Evolutionary conservation across 2,888 invertebrate species (phyloP).

Genomic region (Phaedon cochleariae): DNA sequence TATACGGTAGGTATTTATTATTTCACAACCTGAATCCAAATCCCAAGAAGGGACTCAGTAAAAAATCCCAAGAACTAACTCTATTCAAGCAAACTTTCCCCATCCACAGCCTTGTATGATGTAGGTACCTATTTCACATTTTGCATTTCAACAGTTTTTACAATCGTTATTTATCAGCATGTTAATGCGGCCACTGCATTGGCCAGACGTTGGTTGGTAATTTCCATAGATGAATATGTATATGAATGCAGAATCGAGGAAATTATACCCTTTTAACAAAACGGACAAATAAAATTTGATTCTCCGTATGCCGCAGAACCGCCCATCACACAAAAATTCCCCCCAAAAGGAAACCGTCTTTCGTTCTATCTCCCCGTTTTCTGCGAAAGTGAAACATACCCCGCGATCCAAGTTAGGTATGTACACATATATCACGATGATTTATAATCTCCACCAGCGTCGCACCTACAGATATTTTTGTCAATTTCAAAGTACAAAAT

Average conservation of each 20-base stretch:
- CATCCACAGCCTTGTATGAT: no score
- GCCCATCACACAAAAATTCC: constrained; percentile 42
- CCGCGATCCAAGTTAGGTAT: constrained; percentile 31
- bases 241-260: constrained; percentile 39
- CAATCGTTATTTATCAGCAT: constrained; percentile 14
- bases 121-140: no score
- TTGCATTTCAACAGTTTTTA: no score
- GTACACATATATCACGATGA: constrained; percentile 20
- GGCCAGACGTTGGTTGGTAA: constrained; percentile 33
- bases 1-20: no score
- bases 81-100: no score
- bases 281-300: constrained; percentile 44
- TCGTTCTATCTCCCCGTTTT: constrained; percentile 41
- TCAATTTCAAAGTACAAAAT: no score
- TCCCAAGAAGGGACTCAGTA: no score
- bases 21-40: no score
- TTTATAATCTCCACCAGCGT: no score
- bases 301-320: constrained; percentile 37
- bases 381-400: constrained; percentile 46
- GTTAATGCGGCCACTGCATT: constrained; percentile 24
- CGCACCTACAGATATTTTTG: no score
- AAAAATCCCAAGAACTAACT: no score
- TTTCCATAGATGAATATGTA: constrained; percentile 42
- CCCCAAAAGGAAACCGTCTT: constrained; percentile 39
- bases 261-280: constrained; percentile 44